phyloP scores from a whole-genome alignment of 2,888 invertebrate genomes.

The Nowickia ferox region DNA sequence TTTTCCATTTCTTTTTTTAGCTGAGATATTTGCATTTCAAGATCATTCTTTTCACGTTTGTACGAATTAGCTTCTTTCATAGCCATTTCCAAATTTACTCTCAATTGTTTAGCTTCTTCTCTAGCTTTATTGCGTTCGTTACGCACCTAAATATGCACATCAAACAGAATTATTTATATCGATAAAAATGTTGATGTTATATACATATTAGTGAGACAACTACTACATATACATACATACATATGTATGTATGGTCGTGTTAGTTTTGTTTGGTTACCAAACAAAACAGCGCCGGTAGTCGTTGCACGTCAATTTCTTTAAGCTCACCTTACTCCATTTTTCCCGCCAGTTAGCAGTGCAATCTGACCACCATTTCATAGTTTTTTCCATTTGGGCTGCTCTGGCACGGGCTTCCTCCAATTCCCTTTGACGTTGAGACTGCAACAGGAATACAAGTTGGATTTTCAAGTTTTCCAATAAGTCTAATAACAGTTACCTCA shows the following conservation, averaged over 20 bases:
- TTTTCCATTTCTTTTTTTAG: constrained; percentile 92
- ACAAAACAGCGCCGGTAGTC: constrained; percentile 36
- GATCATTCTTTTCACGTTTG: constrained; percentile 91
- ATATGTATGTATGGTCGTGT: neutral
- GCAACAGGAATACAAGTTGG: neutral
- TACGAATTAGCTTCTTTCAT: constrained; percentile 89
- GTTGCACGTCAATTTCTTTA: neutral
- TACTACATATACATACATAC: neutral
- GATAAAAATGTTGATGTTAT: neutral
- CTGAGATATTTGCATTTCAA: constrained; percentile 90
- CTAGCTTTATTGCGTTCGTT: constrained; percentile 96
- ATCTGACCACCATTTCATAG: constrained; percentile 99
- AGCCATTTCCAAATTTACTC: constrained; percentile 90
- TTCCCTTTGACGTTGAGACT: constrained; percentile 86
- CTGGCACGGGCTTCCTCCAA: constrained; percentile 96
- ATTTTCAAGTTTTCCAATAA: neutral
- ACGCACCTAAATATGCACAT: constrained; percentile 86
- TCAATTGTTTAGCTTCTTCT: constrained; percentile 93
- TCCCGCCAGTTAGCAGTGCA: constrained; percentile 98
- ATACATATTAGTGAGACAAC: neutral
- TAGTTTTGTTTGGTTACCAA: constrained; percentile 58
- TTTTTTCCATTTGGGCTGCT: constrained; percentile 99
- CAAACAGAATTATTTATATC: constrained; percentile 1
- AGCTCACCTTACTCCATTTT: constrained; percentile 94
- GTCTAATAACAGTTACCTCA: constrained; percentile 76